These are phyloP conservation scores for Mythimna albipuncta DNA, from an alignment of 2,888 invertebrate genomes.

Conservation along the genomic window DNA sequence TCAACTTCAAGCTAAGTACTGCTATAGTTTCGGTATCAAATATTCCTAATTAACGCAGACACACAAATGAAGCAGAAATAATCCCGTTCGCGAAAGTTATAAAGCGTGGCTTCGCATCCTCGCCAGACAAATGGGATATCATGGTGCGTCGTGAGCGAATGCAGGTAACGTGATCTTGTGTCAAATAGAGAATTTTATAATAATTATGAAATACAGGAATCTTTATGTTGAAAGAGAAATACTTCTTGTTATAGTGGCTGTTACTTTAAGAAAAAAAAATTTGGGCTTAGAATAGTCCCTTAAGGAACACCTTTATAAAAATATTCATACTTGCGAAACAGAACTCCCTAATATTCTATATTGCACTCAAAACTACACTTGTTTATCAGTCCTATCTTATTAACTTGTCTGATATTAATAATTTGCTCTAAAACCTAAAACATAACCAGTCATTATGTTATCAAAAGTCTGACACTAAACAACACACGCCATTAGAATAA, in stretches of 20 bases:
- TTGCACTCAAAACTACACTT: rapidly evolving
- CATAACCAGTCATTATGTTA: not conserved
- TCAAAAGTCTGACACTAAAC: constrained; percentile 45
- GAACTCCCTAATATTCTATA: not conserved
- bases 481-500: constrained; percentile 35
- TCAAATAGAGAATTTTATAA: not conserved
- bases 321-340: rapidly evolving
- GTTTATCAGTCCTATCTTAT: not conserved
- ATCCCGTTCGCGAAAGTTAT: constrained; percentile 51
- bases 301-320: constrained; percentile 1
- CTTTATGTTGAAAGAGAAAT: not conserved
- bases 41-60: constrained; percentile 42
- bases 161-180: constrained; percentile 67
- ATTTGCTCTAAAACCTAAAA: constrained; percentile 1
- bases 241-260: not conserved
- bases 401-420: not conserved
- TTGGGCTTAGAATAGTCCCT: constrained; percentile 24
- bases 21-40: constrained; percentile 27
- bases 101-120: constrained; percentile 68
- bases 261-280: not conserved
- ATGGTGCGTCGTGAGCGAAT: constrained; percentile 72
- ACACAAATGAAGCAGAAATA: constrained; percentile 54
- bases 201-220: not conserved
- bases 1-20: constrained; percentile 10
- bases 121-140: constrained; percentile 79